Evolutionary conservation across 2,888 invertebrate species (phyloP).

Genomic region (Nemotelus nigrinus): DNA sequence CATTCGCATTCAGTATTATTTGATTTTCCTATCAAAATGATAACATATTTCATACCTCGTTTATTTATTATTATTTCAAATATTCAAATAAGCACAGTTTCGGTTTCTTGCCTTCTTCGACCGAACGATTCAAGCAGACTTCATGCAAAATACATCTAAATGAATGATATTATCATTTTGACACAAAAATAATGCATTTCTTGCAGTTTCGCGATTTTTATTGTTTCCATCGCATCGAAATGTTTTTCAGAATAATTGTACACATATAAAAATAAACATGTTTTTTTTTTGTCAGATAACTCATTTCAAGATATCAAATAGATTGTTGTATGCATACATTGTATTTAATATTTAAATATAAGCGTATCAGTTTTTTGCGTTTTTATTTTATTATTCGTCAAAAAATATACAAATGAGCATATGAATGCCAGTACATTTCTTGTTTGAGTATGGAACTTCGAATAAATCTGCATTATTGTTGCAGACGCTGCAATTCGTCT

Average conservation of each 20-base stretch:
- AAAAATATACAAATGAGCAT: too few relatives aligned
- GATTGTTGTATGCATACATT: neutral
- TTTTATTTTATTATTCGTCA: neutral
- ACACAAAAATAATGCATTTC: too few relatives aligned
- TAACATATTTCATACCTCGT: neutral
- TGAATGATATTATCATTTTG: too few relatives aligned
- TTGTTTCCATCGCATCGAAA: neutral
- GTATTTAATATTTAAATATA: slow-evolving; percentile 26
- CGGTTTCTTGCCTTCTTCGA: neutral
- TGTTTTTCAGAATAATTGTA: neutral
- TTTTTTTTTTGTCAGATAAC: neutral
- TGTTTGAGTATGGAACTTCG: too few relatives aligned
- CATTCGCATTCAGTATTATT: neutral
- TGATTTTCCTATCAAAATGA: neutral
- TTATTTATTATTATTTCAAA: neutral
- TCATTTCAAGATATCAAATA: too few relatives aligned
- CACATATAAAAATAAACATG: neutral
- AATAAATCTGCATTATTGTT: too few relatives aligned
- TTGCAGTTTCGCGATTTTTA: neutral
- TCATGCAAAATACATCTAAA: too few relatives aligned
- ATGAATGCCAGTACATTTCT: too few relatives aligned
- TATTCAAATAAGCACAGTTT: slow-evolving; percentile 1
- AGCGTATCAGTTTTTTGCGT: slow-evolving; percentile 33
- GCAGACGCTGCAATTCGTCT: too few relatives aligned
- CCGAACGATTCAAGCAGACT: too few relatives aligned